phyloP scores from a whole-genome alignment of 2,113 vertebrate genomes.

The Tragelaphus scriptus region DNA sequence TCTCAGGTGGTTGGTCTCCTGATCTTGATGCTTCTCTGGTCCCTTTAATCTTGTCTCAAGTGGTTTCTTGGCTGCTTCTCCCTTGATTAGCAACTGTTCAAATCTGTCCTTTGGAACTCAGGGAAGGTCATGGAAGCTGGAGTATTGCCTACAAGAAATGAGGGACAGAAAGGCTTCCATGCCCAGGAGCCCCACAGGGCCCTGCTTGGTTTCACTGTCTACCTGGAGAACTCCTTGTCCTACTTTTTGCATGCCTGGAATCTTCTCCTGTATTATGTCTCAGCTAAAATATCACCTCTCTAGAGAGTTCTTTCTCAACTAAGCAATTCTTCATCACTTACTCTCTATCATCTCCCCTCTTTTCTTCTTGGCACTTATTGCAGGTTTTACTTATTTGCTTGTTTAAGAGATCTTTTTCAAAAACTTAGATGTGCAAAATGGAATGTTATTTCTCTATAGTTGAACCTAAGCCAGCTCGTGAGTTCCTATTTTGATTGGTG shows the following conservation, averaged over 20 bases:
- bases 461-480: background rate
- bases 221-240: background rate
- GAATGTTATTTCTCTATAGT: background rate
- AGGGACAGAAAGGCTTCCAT: background rate
- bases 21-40: background rate
- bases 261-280: background rate
- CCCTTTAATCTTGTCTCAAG: background rate
- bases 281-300: background rate
- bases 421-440: background rate
- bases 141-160: background rate
- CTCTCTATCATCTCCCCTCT: background rate
- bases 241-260: background rate
- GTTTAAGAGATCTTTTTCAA: background rate
- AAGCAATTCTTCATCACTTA: background rate
- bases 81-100: background rate
- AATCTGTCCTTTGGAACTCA: background rate
- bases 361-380: background rate
- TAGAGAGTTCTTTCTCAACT: background rate
- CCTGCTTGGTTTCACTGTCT: background rate
- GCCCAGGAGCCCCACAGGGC: background rate
- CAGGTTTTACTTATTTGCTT: background rate
- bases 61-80: background rate
- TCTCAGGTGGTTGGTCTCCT: background rate
- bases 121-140: background rate
- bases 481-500: background rate